These are phyloP conservation scores for Microplitis manilae DNA, from an alignment of 2,888 invertebrate genomes.

Conservation along the genomic window DNA sequence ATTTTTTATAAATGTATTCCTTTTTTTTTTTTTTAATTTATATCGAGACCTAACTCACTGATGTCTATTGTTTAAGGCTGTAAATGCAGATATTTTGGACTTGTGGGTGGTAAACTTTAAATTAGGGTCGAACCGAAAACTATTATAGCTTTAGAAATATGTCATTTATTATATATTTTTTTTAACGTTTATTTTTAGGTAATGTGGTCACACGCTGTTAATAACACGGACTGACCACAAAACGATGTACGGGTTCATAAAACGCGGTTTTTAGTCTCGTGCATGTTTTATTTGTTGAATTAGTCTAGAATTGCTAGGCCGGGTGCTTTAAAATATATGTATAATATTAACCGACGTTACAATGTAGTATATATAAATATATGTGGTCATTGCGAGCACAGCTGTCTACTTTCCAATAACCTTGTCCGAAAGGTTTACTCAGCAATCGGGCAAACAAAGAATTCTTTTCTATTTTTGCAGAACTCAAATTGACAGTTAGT, in stretches of 20 bases:
- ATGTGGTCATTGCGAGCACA: constrained; percentile 62
- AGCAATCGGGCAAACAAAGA: constrained; percentile 45
- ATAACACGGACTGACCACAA: not conserved
- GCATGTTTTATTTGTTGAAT: constrained; percentile 36
- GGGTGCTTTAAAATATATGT: constrained; percentile 45
- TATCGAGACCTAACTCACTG: not conserved
- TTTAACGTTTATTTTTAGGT: not conserved
- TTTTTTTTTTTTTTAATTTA: not conserved
- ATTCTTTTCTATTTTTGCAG: constrained; percentile 9
- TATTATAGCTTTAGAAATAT: not conserved
- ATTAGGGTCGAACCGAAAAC: not conserved
- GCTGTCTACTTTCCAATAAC: constrained; percentile 59
- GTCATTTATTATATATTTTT: not conserved
- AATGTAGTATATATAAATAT: constrained; percentile 13
- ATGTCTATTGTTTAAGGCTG: not conserved
- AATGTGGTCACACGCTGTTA: not conserved
- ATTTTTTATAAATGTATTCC: constrained; percentile 18
- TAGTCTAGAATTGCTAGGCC: constrained; percentile 41
- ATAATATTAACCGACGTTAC: constrained; percentile 27
- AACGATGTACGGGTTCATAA: constrained; percentile 29
- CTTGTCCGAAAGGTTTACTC: constrained; percentile 49
- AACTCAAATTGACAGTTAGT: constrained; percentile 6
- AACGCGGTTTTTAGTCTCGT: constrained; percentile 39
- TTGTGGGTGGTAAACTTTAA: not conserved
- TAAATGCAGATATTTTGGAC: not conserved